A percentile compares a stretch with the other conserved stretches of the same genome.
phyloP scores from a whole-genome alignment of 2,113 vertebrate genomes.

The Phaethon lepturus region DNA sequence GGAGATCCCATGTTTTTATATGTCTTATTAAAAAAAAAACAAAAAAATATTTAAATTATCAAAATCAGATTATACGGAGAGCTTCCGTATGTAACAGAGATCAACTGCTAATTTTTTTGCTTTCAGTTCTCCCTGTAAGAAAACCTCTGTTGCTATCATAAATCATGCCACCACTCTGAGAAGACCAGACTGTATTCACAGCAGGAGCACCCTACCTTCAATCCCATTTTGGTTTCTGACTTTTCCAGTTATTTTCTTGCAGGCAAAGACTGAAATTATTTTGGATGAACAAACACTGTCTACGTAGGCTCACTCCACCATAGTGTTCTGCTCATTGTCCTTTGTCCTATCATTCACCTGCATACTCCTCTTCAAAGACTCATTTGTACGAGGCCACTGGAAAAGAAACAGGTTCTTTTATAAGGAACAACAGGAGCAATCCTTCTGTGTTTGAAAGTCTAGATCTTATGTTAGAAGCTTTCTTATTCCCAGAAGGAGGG shows the following conservation, averaged over 20 bases:
- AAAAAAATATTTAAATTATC: not conserved
- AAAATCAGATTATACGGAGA: not conserved
- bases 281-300: not conserved
- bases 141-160: not conserved
- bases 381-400: not conserved
- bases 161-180: not conserved
- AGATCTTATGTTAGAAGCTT: not conserved
- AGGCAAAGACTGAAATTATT: not conserved
- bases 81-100: not conserved
- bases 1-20: not conserved
- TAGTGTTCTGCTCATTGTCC: not conserved
- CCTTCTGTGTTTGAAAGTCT: not conserved
- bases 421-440: not conserved
- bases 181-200: not conserved
- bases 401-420: not conserved
- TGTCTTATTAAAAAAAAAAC: not conserved
- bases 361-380: not conserved
- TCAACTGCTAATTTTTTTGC: not conserved
- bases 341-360: not conserved
- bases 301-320: not conserved
- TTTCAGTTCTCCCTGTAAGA: not conserved
- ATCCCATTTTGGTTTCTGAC: not conserved
- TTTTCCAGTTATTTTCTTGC: not conserved
- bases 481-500: not conserved
- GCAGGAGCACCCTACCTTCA: not conserved